Conservation (phyloP, 23 tunicate genomes). For the Pegea sp. region DNA sequence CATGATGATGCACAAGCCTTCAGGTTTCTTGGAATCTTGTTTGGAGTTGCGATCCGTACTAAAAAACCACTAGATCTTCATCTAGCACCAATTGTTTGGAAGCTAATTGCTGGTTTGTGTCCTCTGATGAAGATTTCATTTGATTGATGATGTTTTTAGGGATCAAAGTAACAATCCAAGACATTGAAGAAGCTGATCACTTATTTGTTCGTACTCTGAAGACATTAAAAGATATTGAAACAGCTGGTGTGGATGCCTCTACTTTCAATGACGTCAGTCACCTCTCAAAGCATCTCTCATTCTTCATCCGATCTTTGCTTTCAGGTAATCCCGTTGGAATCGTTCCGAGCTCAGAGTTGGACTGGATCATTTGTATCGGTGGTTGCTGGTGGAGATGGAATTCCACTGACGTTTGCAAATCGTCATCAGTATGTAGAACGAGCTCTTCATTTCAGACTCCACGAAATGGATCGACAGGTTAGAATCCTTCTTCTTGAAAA, state of each 20-base stretch:
- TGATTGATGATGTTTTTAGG: no score
- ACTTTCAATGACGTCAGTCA: constrained; percentile 56
- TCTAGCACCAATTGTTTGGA: constrained; percentile 67
- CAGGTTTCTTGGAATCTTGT: constrained; percentile 56
- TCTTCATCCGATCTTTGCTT: not conserved
- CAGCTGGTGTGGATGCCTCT: constrained; percentile 36
- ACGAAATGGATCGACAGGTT: constrained; percentile 79
- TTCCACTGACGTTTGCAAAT: constrained; percentile 58
- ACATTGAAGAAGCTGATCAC: constrained; percentile 43
- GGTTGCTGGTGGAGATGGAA: constrained; percentile 84
- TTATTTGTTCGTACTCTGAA: constrained; percentile 42
- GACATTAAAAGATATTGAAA: constrained; percentile 28
- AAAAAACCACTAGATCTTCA: constrained; percentile 87
- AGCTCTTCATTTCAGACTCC: constrained; percentile 61
- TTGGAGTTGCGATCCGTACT: constrained; percentile 89
- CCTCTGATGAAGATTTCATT: no score
- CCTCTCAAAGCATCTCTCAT: not conserved
- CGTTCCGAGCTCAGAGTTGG: constrained; percentile 71
- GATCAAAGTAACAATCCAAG: constrained; percentile 24
- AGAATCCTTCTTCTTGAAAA: no score
- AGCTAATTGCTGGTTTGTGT: constrained; percentile 22
- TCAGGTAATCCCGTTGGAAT: constrained; percentile 85
- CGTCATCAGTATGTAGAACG: constrained; percentile 62
- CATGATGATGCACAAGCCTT: constrained; percentile 18
- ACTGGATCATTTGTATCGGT: constrained; percentile 59